A percentile compares a stretch with the other conserved stretches of the same genome.
phyloP scores from a whole-genome alignment of 2,888 invertebrate species.

The Formica aserva region DNA sequence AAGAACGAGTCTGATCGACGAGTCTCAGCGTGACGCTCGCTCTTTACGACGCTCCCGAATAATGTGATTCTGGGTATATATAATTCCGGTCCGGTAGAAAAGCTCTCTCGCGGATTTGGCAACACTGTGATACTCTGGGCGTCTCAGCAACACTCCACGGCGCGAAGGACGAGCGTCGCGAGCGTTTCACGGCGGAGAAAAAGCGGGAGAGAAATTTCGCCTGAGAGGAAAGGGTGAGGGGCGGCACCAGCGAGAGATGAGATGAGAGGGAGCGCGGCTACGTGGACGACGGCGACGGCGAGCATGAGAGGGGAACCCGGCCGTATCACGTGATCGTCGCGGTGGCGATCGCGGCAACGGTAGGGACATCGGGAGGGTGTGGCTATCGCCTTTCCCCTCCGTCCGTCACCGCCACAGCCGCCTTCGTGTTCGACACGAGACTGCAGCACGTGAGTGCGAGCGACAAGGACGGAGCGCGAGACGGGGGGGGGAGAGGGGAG shows the following conservation, averaged over 20 bases:
- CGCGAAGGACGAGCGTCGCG: constrained; percentile 81
- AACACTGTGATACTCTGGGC: constrained; percentile 81
- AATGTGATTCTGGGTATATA: constrained; percentile 61
- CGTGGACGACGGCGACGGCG: constrained; percentile 86
- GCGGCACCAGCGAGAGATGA: constrained; percentile 55
- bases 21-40: constrained; percentile 38
- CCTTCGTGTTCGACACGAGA: constrained; percentile 69
- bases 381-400: constrained; percentile 72
- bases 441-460: constrained; percentile 51
- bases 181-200: constrained; percentile 75
- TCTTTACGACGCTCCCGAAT: constrained; percentile 54
- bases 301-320: constrained; percentile 85
- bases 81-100: constrained; percentile 71
- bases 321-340: constrained; percentile 86
- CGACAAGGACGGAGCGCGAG: constrained; percentile 26
- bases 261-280: constrained; percentile 22
- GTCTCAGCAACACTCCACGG: constrained; percentile 84
- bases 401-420: constrained; percentile 77
- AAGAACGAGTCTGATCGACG: constrained; percentile 41
- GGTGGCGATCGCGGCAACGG: constrained; percentile 83
- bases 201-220: constrained; percentile 61
- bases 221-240: constrained; percentile 60
- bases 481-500: constrained; percentile 61
- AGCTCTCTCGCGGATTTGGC: constrained; percentile 76
- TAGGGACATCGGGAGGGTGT: constrained; percentile 76